Evolutionary conservation across 2,113 vertebrate genomes (phyloP).

Genomic region (Malaclemys terrapin): DNA sequence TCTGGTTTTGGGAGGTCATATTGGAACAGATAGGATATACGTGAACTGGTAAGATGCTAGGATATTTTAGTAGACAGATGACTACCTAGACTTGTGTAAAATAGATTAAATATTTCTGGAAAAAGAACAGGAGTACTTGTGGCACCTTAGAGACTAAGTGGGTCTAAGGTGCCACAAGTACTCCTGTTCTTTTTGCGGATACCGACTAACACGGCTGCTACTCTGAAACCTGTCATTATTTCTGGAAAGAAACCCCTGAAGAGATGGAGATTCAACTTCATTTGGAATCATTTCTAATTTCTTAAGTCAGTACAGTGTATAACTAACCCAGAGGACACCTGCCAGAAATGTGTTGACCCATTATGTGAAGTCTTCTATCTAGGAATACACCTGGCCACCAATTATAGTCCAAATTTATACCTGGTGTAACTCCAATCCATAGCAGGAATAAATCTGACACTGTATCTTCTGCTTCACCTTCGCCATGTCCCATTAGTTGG

Average conservation of each 20-base stretch:
- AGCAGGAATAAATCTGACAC: not conserved
- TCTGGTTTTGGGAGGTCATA: not conserved
- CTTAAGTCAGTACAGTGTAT: not conserved
- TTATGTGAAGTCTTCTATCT: rapidly evolving
- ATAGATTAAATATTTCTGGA: not conserved
- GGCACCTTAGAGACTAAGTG: no score
- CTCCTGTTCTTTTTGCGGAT: no score
- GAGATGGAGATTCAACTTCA: not conserved
- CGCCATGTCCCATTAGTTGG: not conserved
- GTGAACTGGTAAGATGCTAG: not conserved
- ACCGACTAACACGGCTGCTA: no score
- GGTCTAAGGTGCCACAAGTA: no score
- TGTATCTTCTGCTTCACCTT: not conserved
- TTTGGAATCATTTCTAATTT: not conserved
- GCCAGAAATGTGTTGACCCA: not conserved
- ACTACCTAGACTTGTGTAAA: not conserved
- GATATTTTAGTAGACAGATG: not conserved
- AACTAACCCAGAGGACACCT: not conserved
- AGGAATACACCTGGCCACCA: not conserved
- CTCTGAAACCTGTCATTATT: not conserved
- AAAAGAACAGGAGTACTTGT: not conserved
- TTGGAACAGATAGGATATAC: not conserved
- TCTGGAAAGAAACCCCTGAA: not conserved
- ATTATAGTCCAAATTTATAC: not conserved
- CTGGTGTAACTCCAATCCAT: not conserved